These are phyloP conservation scores for Drosophila tsacasi DNA, from an alignment of 1,140 invertebrate genomes.

Conservation along the genomic window DNA sequence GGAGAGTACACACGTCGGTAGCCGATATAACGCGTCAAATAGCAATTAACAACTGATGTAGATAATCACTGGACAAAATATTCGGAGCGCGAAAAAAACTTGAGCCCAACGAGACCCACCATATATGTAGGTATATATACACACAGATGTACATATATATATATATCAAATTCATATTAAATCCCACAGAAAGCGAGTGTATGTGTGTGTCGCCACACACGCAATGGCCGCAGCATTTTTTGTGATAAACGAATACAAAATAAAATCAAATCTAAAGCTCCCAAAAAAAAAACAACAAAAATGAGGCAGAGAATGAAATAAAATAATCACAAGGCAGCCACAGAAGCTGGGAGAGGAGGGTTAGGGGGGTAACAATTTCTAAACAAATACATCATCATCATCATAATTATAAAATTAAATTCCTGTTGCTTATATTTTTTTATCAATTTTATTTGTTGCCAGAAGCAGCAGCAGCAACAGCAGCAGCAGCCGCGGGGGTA, in stretches of 20 bases:
- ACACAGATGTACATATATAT: conserved; percentile 7
- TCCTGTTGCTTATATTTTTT: conserved; percentile 64
- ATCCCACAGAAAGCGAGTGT: conserved; percentile 1
- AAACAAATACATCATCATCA: conserved; percentile 79
- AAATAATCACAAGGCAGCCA: conserved; percentile 67
- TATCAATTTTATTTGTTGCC: conserved; percentile 78
- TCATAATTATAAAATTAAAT: conserved; percentile 80
- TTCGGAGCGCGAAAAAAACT: conserved; percentile 76
- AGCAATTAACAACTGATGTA: conserved; percentile 85
- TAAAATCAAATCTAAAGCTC: conserved; percentile 82
- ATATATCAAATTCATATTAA: conserved; percentile 38
- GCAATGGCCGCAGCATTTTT: conserved; percentile 73
- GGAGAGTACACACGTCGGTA: conserved; percentile 69
- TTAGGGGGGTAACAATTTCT: conserved; percentile 54
- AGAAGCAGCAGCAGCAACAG: conserved; percentile 2
- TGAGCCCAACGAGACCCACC: conserved; percentile 38
- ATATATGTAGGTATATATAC: too few species aligned
- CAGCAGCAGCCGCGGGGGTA: conserved; percentile 1
- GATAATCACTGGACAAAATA: conserved; percentile 83
- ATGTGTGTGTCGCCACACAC: conserved; percentile 49
- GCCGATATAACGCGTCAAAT: conserved; percentile 85
- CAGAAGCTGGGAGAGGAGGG: conserved; percentile 20
- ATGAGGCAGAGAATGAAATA: conserved; percentile 35
- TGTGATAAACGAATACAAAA: conserved; percentile 76
- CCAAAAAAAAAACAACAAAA: conserved; percentile 59